phyloP scores from a whole-genome alignment of 2,797 vertebrate species.

The Leuciscus waleckii region DNA sequence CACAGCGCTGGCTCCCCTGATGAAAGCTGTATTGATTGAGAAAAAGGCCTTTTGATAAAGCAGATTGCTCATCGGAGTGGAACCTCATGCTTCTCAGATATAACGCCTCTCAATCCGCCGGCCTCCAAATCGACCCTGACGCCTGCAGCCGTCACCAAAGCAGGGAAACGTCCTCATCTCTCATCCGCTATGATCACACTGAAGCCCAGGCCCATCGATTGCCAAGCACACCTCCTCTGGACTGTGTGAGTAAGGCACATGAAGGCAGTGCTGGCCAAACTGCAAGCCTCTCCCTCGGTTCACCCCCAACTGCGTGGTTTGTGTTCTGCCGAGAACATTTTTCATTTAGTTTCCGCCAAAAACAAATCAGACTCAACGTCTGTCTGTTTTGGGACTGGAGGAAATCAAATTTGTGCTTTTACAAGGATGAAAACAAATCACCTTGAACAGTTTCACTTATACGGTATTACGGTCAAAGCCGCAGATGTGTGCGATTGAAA shows the following conservation, averaged over 20 bases:
- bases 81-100: constrained; percentile 79
- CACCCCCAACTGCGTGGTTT: constrained; percentile 44
- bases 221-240: constrained; percentile 63
- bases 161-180: constrained; percentile 47
- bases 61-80: constrained; percentile 81
- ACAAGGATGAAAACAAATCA: constrained; percentile 62
- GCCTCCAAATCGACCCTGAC: constrained; percentile 73
- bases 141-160: constrained; percentile 46
- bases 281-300: constrained; percentile 55
- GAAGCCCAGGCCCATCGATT: constrained; percentile 74
- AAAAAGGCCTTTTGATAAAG: constrained; percentile 82
- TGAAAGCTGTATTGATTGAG: constrained; percentile 78
- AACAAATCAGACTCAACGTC: constrained; percentile 50
- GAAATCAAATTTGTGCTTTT: constrained; percentile 63
- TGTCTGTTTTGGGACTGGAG: constrained; percentile 54
- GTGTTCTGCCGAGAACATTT: constrained; percentile 48
- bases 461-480: constrained; percentile 42
- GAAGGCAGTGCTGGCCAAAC: constrained; percentile 61
- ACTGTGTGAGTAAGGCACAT: constrained; percentile 61
- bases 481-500: constrained; percentile 48
- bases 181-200: constrained; percentile 72
- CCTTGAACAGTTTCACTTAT: constrained; percentile 55
- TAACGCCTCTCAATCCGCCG: constrained; percentile 74
- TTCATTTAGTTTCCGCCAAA: constrained; percentile 59
- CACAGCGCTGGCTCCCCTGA: constrained; percentile 63